phyloP scores from a whole-genome alignment of 2,888 invertebrate species.

The Orthosia incerta region DNA sequence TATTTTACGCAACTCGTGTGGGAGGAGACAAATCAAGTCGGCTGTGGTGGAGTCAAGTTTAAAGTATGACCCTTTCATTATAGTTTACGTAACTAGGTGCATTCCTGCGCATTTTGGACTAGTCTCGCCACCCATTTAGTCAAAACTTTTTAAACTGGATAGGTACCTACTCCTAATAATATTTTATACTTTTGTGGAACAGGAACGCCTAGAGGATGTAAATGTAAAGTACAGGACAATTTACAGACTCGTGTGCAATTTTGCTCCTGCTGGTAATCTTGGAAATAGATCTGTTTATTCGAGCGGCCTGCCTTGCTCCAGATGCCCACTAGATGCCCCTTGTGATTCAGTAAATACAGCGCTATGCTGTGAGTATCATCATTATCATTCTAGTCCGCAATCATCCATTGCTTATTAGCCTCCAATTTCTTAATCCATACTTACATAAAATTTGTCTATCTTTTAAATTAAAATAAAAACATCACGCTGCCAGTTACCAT shows the following conservation, averaged over 20 bases:
- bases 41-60: slow-evolving; percentile 85
- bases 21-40: slow-evolving; percentile 81
- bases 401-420: too few species aligned
- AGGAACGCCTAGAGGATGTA: slow-evolving; percentile 72
- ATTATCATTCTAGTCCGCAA: background rate
- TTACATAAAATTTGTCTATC: too few species aligned
- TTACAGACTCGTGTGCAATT: slow-evolving; percentile 86
- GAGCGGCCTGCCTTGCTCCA: slow-evolving; percentile 79
- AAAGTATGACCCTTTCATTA: slow-evolving; percentile 69
- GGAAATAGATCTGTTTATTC: slow-evolving; percentile 77
- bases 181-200: slow-evolving; percentile 24
- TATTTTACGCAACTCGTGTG: slow-evolving; percentile 87
- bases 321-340: slow-evolving; percentile 71
- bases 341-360: slow-evolving; percentile 76
- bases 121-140: background rate
- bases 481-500: background rate
- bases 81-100: background rate
- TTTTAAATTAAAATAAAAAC: too few species aligned
- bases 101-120: background rate
- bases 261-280: slow-evolving; percentile 82
- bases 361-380: slow-evolving; percentile 77
- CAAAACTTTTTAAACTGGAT: background rate
- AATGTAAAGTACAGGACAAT: slow-evolving; percentile 76
- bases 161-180: background rate
- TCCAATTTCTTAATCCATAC: background rate